phyloP scores from a whole-genome alignment of 2,888 invertebrate species.

The Cephus pulcher region DNA sequence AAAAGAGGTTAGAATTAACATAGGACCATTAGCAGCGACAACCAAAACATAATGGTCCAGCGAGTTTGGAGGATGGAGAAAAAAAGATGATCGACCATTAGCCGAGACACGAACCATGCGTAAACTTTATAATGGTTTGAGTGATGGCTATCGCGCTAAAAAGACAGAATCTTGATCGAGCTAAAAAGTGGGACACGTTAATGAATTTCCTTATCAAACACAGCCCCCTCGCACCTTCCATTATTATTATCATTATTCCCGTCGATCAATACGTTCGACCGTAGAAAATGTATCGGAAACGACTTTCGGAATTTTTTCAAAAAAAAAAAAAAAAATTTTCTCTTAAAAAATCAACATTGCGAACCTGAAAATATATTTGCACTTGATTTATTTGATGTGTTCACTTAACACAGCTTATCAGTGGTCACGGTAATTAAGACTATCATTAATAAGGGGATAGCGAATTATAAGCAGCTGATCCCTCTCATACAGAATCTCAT shows the following conservation, averaged over 20 bases:
- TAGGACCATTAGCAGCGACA: not conserved
- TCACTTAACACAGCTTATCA: not conserved
- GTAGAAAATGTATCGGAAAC: not conserved
- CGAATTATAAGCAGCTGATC: not conserved
- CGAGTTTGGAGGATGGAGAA: not conserved
- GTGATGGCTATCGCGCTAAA: not conserved
- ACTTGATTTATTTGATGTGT: no score
- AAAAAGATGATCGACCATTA: not conserved
- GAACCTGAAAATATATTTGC: no score
- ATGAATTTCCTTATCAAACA: slow-evolving; percentile 61
- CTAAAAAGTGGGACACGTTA: slow-evolving; percentile 55
- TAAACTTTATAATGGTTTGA: not conserved
- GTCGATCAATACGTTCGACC: slow-evolving; percentile 12
- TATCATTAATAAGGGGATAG: not conserved
- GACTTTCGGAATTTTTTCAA: no score
- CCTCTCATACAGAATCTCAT: not conserved
- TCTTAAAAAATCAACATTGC: no score
- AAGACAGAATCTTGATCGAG: not conserved
- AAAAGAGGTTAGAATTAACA: not conserved
- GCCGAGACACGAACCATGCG: not conserved
- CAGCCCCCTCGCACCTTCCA: slow-evolving; percentile 28
- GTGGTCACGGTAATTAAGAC: not conserved
- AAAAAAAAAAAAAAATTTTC: no score
- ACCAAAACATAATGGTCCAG: not conserved
- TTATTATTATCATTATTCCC: slow-evolving; percentile 34